Evolutionary conservation across 2,113 vertebrate genomes (phyloP).

Genomic region (Stigmatopora argus): DNA sequence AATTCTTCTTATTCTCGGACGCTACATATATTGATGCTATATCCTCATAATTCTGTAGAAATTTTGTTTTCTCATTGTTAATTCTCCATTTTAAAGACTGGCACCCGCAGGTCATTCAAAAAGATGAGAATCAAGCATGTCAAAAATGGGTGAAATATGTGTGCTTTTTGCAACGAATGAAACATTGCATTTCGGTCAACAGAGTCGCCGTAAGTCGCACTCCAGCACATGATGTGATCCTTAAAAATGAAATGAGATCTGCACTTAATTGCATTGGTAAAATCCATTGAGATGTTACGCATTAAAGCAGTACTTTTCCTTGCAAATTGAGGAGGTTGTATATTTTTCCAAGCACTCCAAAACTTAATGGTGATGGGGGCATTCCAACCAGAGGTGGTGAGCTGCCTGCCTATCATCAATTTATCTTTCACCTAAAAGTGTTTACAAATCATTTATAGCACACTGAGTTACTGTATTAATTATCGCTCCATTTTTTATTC

Average conservation of each 20-base stretch:
- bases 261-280: slow-evolving; percentile 34
- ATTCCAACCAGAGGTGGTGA: slow-evolving; percentile 45
- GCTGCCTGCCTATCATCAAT: slow-evolving; percentile 36
- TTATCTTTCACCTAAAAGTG: slow-evolving; percentile 42
- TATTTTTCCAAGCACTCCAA: slow-evolving; percentile 45
- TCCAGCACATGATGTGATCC: slow-evolving; percentile 37
- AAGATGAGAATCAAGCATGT: background rate
- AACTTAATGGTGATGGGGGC: slow-evolving; percentile 49
- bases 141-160: background rate
- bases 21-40: slow-evolving; percentile 3
- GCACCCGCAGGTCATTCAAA: background rate
- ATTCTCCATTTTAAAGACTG: background rate
- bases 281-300: slow-evolving; percentile 49
- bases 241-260: slow-evolving; percentile 27
- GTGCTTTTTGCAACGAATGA: background rate
- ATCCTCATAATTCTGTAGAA: background rate
- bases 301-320: slow-evolving; percentile 53
- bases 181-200: background rate
- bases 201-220: slow-evolving; percentile 6
- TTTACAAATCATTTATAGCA: slow-evolving; percentile 44
- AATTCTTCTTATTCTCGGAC: background rate
- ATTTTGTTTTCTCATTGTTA: no score
- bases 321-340: slow-evolving; percentile 17
- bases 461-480: slow-evolving; percentile 13
- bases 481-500: slow-evolving; percentile 14